Base-by-base conservation (phyloP, 2,888 invertebrate species). In the Holacanthella duospinosa region DNA sequence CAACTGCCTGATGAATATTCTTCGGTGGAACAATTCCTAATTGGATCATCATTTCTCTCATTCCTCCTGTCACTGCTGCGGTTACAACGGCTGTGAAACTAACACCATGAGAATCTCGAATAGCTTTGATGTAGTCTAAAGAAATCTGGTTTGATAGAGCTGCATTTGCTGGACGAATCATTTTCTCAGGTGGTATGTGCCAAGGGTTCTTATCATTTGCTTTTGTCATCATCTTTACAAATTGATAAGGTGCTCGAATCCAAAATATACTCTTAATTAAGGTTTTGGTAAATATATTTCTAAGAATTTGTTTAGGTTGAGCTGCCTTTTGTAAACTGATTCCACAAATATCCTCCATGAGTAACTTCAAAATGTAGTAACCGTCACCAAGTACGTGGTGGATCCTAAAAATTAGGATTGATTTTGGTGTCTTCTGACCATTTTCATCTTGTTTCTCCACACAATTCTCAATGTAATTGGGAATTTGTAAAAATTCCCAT, bases 331-430 rank as follows among this genome's bases (percentile, higher is more conserved):
- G 44, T 55, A 67, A 54, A 29, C 60, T 65, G 24, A 65, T 55
- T 19, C 62, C 64, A 27, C 55, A 28, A 19, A 67, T 62, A 43
- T 67, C 67, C 27, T 63, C 43, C 61, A 65, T 63, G 1, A 67
- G 28, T 24, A 67, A 29, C 43, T 67, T 63, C 21, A 67, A 43
- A 43, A 67, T 62, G 29, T 63, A 67, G 29, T 67, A 65, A 1
- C 67, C 67, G 44, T 67, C 65, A 1, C 67, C 67, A 3, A 67
- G 28, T 2, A 60, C 66, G 27, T 66, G 63, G 29, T 67, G 67
- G n/a, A 67, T 67, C n/a, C 67, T 53, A 55, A 65, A 67, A 21
- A 67, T 63, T 0, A 66, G 27, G 36, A 62, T 59, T 1, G 64
- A 64, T 36, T 66, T 64, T n/a, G n/a, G n/a, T n/a, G n/a, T n/a